Percentiles rank a stretch among this genome's conserved stretches.
Conservation (phyloP, 2,113 vertebrate genomes). For the Cyphomyrus plagiostoma region DNA sequence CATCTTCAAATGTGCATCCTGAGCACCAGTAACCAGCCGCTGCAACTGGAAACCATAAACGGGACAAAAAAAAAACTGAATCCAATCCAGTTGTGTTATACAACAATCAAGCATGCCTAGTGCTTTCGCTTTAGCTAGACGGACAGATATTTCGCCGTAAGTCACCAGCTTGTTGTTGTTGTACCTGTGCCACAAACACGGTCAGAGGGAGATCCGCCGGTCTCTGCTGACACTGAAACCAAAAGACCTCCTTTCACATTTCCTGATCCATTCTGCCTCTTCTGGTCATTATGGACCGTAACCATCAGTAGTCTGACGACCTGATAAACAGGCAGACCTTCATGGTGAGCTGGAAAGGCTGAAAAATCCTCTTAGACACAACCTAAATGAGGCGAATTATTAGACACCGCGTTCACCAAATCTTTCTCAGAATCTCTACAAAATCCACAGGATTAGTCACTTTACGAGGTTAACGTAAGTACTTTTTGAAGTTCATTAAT, state of each 20-base stretch:
- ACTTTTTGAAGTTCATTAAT: background rate
- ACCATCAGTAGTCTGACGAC: slow-evolving; percentile 33
- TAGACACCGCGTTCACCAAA: background rate
- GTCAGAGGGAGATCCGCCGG: background rate
- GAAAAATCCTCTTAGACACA: background rate
- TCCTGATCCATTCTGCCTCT: background rate
- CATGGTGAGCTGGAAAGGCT: background rate
- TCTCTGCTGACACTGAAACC: slow-evolving; percentile 41
- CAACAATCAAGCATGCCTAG: background rate
- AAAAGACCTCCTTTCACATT: slow-evolving; percentile 41
- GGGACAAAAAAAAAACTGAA: background rate
- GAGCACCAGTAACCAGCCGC: slow-evolving; percentile 52
- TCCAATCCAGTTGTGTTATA: background rate
- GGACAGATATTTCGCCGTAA: background rate
- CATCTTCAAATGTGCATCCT: slow-evolving; percentile 28
- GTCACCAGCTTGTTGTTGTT: background rate
- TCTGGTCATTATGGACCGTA: slow-evolving; percentile 21
- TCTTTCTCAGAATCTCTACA: background rate
- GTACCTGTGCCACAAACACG: slow-evolving; percentile 42
- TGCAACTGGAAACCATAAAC: slow-evolving; percentile 45
- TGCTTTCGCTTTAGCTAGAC: background rate
- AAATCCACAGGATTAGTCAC: background rate
- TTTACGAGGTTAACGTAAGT: background rate
- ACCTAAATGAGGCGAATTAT: background rate
- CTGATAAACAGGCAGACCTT: slow-evolving; percentile 6